Evolutionary conservation across 2,888 invertebrate genomes (phyloP), one percentile per base, ranked within the genome.

Genomic region (Baronia brevicornis): DNA sequence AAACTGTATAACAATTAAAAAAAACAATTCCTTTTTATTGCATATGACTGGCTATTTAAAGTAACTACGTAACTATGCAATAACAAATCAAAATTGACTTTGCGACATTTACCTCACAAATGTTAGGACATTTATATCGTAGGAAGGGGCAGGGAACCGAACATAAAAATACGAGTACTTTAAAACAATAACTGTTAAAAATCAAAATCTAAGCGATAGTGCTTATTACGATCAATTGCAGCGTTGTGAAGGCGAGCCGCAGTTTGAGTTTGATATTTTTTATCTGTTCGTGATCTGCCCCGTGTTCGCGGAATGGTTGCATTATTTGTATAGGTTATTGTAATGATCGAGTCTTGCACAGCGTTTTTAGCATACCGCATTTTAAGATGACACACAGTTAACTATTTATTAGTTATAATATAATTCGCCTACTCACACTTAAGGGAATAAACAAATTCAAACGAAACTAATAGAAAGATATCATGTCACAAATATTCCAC

Each of bases 151-250:
- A 8, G 22, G 27, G 35, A 29, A 39, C 37, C 37, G n/a, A 34
- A 22, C n/a, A 21, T 5, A 13, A 43, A 46, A 44, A 48, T 43
- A 48, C 43, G 43, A 43, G 28, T 37, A 43, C 40, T 43, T 44
- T 46, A 42, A 46, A 48, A 43, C 46, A 46, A 48, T 48, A 48
- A 46, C 43, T 31, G 48, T 44, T 48, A 36, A 32, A 38, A 43
- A 38, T 39, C 21, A 28, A 22, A 33, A 31, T 32, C 32, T 28
- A 20, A 33, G 30, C 39, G 39, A 43, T 39, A 30, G 30, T 32
- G 25, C 19, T 19, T n/a, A n/a, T n/a, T n/a, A n/a, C n/a, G n/a
- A n/a, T n/a, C n/a, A n/a, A n/a, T n/a, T 27, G 24, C 26, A 36
- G 23, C 21, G 6, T 18, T 18, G 23, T 11, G 17, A 30, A 13